Evolutionary conservation across 2,888 invertebrate species (phyloP).

Genomic region (Melieria picta): DNA sequence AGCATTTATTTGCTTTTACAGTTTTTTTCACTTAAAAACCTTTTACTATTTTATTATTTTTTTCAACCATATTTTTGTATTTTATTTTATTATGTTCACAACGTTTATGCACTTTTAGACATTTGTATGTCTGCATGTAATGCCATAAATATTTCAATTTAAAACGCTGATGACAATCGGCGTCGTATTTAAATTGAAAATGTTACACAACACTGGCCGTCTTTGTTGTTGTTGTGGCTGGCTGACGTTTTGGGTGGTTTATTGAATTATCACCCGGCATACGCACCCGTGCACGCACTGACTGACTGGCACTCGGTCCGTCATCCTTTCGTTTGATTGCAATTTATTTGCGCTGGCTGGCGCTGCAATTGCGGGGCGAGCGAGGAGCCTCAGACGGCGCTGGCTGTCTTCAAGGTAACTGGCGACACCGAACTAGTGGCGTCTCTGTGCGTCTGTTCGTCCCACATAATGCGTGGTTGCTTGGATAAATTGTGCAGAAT

Average conservation of each 20-base stretch:
- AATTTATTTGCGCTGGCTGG: constrained; percentile 28
- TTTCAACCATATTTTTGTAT: too few species aligned
- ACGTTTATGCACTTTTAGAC: constrained; percentile 4
- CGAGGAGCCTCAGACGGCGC: too few species aligned
- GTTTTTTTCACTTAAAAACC: too few species aligned
- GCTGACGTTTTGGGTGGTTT: too few species aligned
- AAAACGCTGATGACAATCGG: constrained; percentile 33
- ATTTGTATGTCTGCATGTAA: constrained; percentile 15
- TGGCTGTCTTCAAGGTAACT: constrained; percentile 2
- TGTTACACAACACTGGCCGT: neutral
- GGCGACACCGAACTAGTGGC: too few species aligned
- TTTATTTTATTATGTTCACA: too few species aligned
- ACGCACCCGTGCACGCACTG: too few species aligned
- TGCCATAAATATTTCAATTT: constrained; percentile 30
- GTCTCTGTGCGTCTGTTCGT: too few species aligned
- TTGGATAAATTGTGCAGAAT: too few species aligned
- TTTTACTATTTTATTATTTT: too few species aligned
- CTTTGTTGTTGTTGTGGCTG: neutral
- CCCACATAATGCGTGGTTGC: too few species aligned
- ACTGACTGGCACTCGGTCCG: constrained; percentile 16
- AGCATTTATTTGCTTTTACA: too few species aligned
- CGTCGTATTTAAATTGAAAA: constrained; percentile 16
- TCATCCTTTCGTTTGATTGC: constrained; percentile 33
- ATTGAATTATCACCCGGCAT: constrained; percentile 33
- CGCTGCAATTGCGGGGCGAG: constrained; percentile 13